Base-by-base conservation (phyloP, 2,797 vertebrate species). In the Taenioides sp. region DNA sequence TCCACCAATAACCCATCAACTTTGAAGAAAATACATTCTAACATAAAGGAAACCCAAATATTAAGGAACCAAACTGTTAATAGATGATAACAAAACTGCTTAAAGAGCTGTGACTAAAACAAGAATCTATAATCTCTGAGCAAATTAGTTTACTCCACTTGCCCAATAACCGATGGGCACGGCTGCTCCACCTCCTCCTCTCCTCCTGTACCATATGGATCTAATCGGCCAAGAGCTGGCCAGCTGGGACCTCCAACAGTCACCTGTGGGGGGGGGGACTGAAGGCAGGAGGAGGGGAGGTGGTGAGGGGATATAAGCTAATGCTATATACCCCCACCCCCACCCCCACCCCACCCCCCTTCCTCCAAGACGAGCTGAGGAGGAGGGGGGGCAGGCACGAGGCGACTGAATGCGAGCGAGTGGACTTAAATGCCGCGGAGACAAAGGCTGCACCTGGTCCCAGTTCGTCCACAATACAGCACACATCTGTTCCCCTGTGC, bases 381-480 rank as follows among this genome's bases (percentile, higher is more conserved):
- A 71, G 65, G 72, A 11, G 12, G 54, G 61, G 73, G 52, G 76
- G 74, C 83, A 82, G 84, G 86, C 88, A 96, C 95, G 92, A 91
- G 91, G 92, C 92, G 91, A 77, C 92, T 93, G 94, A 96, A 94
- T 92, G 93, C 91, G 89, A 92, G 93, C 76, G 84, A 90, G 85
- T 91, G 89, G 90, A 91, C 89, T 91, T 89, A 93, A 90, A 92
- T 88, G 87, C 87, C 55, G 75, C 61, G 86, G 83, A 96, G 95
- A 98, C 96, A 98, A 98, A 96, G 91, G 93, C 94, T 95, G 97
- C 97, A 98, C 97, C 97, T 98, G 97, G 97, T 95, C 93, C 88
- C 91, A 77, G 80, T 90, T 90, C 86, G 81, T 93, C 91, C 91
- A 94, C 95, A 94, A 95, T 94, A 87, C 91, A 94, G 89, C 84